These are phyloP conservation scores for Orientallactaga sibirica DNA, from an alignment of 2,797 vertebrate species.

Conservation along the genomic window DNA sequence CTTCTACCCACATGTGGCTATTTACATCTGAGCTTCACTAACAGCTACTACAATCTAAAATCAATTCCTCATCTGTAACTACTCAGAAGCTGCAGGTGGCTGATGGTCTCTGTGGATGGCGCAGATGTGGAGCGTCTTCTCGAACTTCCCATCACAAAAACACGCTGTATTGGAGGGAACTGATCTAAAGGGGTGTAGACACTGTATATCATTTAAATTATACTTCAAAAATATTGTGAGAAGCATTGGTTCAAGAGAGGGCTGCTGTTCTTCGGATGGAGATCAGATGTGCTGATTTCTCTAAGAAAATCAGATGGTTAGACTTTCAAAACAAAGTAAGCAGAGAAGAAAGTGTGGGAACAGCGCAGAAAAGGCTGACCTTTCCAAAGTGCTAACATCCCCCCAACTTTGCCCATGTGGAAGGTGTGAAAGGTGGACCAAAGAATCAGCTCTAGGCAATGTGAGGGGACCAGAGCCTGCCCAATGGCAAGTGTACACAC, in stretches of 20 bases:
- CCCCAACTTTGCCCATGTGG: too few relatives aligned
- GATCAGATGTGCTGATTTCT: not conserved
- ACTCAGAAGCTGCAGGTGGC: not conserved
- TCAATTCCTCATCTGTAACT: not conserved
- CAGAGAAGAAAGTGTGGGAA: not conserved
- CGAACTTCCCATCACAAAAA: not conserved
- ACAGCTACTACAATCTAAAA: slow-evolving; percentile 12
- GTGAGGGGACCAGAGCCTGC: not conserved
- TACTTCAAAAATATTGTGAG: not conserved
- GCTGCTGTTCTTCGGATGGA: not conserved
- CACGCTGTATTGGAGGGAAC: not conserved
- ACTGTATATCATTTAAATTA: not conserved
- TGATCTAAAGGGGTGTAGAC: not conserved
- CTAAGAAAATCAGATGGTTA: not conserved
- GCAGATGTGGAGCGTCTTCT: not conserved
- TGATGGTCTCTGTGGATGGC: not conserved
- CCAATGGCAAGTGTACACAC: not conserved
- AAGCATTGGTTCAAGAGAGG: not conserved
- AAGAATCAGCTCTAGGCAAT: not conserved
- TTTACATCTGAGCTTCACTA: not conserved
- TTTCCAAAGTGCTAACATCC: not conserved
- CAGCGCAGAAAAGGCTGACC: not conserved
- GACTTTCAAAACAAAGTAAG: not conserved
- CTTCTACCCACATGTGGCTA: not conserved
- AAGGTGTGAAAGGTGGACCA: not conserved